Evolutionary conservation across 2,113 vertebrate species (phyloP).

Genomic region (Trematocara unimaculatum): DNA sequence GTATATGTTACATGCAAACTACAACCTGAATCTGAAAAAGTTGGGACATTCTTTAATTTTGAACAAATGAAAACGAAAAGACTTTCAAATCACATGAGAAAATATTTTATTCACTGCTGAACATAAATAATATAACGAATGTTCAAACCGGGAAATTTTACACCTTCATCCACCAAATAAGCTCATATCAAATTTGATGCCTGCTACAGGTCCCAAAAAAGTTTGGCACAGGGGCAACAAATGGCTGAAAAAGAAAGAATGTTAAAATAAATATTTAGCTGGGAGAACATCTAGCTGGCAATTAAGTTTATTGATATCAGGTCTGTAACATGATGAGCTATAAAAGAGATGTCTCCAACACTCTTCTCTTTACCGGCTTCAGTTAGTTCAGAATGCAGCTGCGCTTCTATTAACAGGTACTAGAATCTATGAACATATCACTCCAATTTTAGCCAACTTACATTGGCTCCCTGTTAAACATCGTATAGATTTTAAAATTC

Average conservation of each 20-base stretch:
- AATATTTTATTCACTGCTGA: not conserved
- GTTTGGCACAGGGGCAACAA: not conserved
- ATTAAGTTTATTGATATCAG: not conserved
- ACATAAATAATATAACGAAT: not conserved
- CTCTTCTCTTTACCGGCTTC: not conserved
- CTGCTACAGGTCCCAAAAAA: not conserved
- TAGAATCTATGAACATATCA: not conserved
- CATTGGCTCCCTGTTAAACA: not conserved
- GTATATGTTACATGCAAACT: not conserved
- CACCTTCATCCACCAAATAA: not conserved
- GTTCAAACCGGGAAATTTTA: not conserved
- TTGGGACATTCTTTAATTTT: not conserved
- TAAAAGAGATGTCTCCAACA: not conserved
- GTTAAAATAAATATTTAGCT: not conserved
- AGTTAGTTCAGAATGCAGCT: not conserved
- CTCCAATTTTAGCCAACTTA: not conserved
- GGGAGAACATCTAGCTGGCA: not conserved
- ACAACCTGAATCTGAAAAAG: not conserved
- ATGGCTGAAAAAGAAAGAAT: not conserved
- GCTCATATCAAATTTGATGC: not conserved
- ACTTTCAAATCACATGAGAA: not conserved
- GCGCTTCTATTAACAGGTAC: accelerated
- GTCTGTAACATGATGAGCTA: not conserved
- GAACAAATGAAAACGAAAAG: not conserved
- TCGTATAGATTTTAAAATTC: not conserved